These are phyloP conservation scores for Brachionus rubens DNA, from an alignment of 1,140 invertebrate species.

Conservation along the genomic window DNA sequence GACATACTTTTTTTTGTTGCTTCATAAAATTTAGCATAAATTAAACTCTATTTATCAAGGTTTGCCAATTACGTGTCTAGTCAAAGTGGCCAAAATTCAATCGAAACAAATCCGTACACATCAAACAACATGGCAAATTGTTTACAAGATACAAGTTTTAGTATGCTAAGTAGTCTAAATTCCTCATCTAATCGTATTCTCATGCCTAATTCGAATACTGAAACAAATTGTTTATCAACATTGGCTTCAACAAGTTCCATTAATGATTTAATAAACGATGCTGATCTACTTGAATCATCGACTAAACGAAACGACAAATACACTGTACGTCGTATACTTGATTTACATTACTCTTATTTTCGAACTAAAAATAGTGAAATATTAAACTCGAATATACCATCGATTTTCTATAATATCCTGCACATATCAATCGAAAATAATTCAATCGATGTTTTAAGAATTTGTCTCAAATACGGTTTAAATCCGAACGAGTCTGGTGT, in stretches of 20 bases:
- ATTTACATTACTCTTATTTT: slow-evolving; percentile 39
- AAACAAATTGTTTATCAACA: background rate
- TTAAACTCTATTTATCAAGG: too few species aligned
- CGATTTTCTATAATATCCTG: slow-evolving; percentile 34
- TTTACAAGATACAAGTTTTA: background rate
- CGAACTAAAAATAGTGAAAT: background rate
- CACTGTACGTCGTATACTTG: slow-evolving; percentile 34
- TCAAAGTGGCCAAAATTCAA: background rate
- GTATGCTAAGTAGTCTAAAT: background rate
- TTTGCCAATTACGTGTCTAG: background rate
- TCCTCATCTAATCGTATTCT: background rate
- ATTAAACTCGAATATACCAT: background rate
- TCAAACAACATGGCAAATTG: background rate
- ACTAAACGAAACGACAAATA: slow-evolving; percentile 30
- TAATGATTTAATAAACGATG: slow-evolving; percentile 5
- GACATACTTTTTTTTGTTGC: too few species aligned
- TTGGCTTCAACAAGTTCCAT: background rate
- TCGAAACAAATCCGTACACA: background rate
- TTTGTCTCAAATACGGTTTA: slow-evolving; percentile 43
- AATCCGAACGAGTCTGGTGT: slow-evolving; percentile 28
- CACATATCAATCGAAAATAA: slow-evolving; percentile 25
- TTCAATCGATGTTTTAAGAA: slow-evolving; percentile 25
- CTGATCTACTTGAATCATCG: slow-evolving; percentile 22
- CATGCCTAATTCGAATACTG: background rate
- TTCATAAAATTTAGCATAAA: too few species aligned